Evolutionary conservation across 2,888 invertebrate genomes (phyloP).

Genomic region (Lasioglossum calceatum): DNA sequence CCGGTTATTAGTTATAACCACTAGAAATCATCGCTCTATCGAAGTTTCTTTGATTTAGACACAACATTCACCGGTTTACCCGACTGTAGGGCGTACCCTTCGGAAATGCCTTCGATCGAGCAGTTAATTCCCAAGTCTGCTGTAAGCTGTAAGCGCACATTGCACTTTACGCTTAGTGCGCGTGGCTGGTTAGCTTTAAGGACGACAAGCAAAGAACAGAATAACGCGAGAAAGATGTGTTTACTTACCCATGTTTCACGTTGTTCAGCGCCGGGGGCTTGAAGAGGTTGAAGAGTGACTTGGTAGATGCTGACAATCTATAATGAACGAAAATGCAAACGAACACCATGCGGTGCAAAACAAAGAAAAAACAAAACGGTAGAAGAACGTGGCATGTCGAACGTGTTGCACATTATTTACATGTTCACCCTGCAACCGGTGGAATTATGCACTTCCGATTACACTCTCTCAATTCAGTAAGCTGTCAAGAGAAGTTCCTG

Average conservation of each 20-base stretch:
- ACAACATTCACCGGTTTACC: no score
- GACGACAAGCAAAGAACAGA: not conserved
- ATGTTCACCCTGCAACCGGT: slow-evolving; percentile 13
- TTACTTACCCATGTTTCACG: slow-evolving; percentile 84
- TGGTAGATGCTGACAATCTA: slow-evolving; percentile 84
- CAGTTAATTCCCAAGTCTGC: no score
- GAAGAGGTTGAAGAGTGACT: slow-evolving; percentile 85
- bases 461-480: slow-evolving; percentile 51
- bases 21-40: no score
- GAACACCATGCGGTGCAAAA: slow-evolving; percentile 81
- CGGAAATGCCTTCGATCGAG: no score
- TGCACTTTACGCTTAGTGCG: slow-evolving; percentile 12
- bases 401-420: slow-evolving; percentile 41
- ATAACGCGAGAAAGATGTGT: slow-evolving; percentile 24
- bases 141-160: slow-evolving; percentile 26
- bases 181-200: slow-evolving; percentile 19
- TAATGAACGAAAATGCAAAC: slow-evolving; percentile 81
- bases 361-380: slow-evolving; percentile 10
- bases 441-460: slow-evolving; percentile 53
- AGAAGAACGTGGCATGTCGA: slow-evolving; percentile 1
- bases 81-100: no score
- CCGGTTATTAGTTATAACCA: no score
- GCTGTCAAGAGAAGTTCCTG: slow-evolving; percentile 38
- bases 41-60: no score
- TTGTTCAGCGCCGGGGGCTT: slow-evolving; percentile 82